A percentile compares a stretch with the other conserved stretches of the same genome.
phyloP scores from a whole-genome alignment of 2,797 vertebrate species.

The Karalla daura region DNA sequence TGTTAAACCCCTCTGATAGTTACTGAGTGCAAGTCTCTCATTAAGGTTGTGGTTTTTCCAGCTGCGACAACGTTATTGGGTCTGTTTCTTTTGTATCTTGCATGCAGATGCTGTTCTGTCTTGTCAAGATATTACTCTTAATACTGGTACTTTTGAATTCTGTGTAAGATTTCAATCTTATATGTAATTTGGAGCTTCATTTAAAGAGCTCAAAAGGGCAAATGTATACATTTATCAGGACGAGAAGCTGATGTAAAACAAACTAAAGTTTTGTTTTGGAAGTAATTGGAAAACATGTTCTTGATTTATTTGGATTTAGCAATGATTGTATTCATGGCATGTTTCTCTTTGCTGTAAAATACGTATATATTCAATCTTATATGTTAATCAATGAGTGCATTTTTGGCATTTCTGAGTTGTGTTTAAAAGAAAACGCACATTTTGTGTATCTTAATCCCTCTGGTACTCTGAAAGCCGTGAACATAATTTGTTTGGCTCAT shows the following conservation, averaged over 20 bases:
- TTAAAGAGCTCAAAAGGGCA: neutral
- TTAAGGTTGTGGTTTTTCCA: neutral
- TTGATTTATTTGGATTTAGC: slow-evolving; percentile 52
- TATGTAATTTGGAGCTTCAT: neutral
- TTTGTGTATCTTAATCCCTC: slow-evolving; percentile 45
- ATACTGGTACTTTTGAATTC: slow-evolving; percentile 7
- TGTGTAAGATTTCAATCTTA: neutral
- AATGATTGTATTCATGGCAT: slow-evolving; percentile 60
- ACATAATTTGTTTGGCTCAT: neutral
- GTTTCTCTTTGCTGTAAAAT: slow-evolving; percentile 61
- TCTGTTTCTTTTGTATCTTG: slow-evolving; percentile 43
- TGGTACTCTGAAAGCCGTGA: slow-evolving; percentile 50
- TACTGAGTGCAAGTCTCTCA: neutral
- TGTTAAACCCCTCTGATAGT: neutral
- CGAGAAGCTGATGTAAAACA: neutral
- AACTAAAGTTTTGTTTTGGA: neutral
- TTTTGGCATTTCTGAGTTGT: slow-evolving; percentile 33
- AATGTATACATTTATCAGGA: neutral
- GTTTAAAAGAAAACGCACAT: slow-evolving; percentile 49
- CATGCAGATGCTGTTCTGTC: slow-evolving; percentile 59
- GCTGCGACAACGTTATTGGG: neutral
- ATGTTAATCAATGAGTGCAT: slow-evolving; percentile 53
- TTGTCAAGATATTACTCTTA: slow-evolving; percentile 38
- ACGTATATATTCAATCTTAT: slow-evolving; percentile 43
- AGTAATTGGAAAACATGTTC: slow-evolving; percentile 1